Evolutionary conservation across 2,113 vertebrate genomes (phyloP).

Genomic region (Noturus placidus): DNA sequence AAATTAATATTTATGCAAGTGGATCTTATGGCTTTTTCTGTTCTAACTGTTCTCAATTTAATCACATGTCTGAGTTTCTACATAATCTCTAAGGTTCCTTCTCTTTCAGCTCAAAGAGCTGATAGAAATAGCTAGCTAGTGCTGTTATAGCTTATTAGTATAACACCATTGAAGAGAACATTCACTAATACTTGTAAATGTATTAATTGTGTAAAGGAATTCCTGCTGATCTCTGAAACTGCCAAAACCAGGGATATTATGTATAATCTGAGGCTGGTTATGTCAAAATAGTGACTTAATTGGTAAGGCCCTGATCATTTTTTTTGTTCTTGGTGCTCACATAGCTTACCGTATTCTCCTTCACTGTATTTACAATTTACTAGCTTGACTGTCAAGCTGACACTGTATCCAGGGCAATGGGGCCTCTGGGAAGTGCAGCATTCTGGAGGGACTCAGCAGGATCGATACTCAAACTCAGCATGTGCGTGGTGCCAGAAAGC

Average conservation of each 20-base stretch:
- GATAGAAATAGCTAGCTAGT: constrained; percentile 54
- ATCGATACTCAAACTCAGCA: constrained; percentile 39
- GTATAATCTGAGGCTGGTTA: neutral
- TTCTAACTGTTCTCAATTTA: neutral
- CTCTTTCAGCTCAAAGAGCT: constrained; percentile 7
- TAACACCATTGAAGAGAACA: constrained; percentile 6
- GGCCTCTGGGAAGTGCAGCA: constrained; percentile 16
- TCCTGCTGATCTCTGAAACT: neutral
- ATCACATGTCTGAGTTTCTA: neutral
- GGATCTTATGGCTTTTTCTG: too few species aligned
- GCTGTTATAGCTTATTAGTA: constrained; percentile 20
- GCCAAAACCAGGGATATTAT: neutral
- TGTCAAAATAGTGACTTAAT: neutral
- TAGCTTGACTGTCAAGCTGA: constrained; percentile 28
- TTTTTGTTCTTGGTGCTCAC: neutral
- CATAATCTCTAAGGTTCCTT: neutral
- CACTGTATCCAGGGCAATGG: constrained; percentile 29
- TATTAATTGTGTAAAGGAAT: neutral
- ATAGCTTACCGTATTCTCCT: neutral
- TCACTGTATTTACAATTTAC: constrained; percentile 21
- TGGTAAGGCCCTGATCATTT: neutral
- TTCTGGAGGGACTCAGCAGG: neutral
- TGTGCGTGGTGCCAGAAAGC: constrained; percentile 36
- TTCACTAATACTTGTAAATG: neutral
- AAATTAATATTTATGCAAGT: neutral